These are phyloP conservation scores for Spondyliosoma cantharus DNA, from an alignment of 2,797 vertebrate genomes.

Conservation along the genomic window DNA sequence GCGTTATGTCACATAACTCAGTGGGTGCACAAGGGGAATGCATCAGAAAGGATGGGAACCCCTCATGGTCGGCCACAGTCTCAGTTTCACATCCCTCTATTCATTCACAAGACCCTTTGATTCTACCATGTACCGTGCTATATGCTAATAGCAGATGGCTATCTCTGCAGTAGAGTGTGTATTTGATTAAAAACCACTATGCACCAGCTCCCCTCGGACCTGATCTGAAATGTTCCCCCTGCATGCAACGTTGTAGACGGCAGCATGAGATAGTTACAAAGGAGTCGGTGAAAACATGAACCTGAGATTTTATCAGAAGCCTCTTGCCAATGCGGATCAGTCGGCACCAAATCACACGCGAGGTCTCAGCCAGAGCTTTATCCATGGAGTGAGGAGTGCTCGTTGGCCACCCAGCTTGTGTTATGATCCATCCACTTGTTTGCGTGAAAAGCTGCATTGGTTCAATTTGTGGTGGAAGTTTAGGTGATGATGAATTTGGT, in stretches of 20 bases:
- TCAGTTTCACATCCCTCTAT: constrained; percentile 39
- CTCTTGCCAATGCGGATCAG: constrained; percentile 42
- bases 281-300: constrained; percentile 52
- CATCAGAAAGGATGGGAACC: constrained; percentile 6
- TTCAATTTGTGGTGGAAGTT: constrained; percentile 47
- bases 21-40: constrained; percentile 32
- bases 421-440: constrained; percentile 47
- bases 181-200: constrained; percentile 72
- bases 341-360: constrained; percentile 49
- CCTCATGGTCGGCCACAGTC: constrained; percentile 12
- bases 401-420: constrained; percentile 55
- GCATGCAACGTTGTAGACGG: constrained; percentile 48
- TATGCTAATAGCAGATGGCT: constrained; percentile 72
- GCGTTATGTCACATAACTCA: constrained; percentile 31
- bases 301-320: constrained; percentile 68
- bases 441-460: constrained; percentile 50
- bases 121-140: constrained; percentile 43
- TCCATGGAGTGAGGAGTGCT: background rate
- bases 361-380: constrained; percentile 24
- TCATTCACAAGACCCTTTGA: constrained; percentile 48
- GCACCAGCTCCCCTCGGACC: constrained; percentile 32
- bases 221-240: constrained; percentile 47
- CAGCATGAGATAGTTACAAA: constrained; percentile 55
- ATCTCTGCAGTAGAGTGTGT: constrained; percentile 68
- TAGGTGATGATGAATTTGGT: constrained; percentile 46